Evolutionary conservation across 2,888 invertebrate species (phyloP).

Genomic region (Eristalis intricaria): DNA sequence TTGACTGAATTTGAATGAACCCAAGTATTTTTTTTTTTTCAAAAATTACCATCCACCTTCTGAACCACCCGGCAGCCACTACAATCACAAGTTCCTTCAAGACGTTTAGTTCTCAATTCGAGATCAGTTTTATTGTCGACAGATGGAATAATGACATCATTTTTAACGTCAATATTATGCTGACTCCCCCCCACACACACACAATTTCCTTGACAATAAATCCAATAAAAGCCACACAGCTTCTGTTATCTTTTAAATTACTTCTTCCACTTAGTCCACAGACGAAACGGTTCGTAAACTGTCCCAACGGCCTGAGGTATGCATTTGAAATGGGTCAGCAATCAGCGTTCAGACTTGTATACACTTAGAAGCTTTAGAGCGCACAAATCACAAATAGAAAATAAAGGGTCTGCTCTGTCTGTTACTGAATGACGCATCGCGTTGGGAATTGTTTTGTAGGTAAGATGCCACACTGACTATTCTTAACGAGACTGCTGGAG

Average conservation of each 20-base stretch:
- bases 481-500: too few relatives aligned
- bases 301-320: background rate
- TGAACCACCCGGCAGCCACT: too few relatives aligned
- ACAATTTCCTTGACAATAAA: background rate
- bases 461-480: too few relatives aligned
- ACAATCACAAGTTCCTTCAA: background rate
- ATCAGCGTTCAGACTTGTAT: background rate
- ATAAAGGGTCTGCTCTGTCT: too few relatives aligned
- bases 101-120: background rate
- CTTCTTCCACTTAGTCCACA: background rate
- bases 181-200: background rate
- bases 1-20: too few relatives aligned
- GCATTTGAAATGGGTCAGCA: background rate
- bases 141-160: background rate
- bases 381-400: background rate
- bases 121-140: background rate
- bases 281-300: background rate
- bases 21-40: too few relatives aligned
- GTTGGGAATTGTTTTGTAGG: too few relatives aligned
- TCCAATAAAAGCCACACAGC: background rate
- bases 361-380: background rate
- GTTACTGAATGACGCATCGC: too few relatives aligned
- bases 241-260: slow-evolving; percentile 1
- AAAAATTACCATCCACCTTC: too few relatives aligned
- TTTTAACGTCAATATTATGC: background rate